Evolutionary conservation across 2,888 invertebrate genomes (phyloP), one percentile per base, ranked within the genome.

Genomic region (Marronus borbonicus): DNA sequence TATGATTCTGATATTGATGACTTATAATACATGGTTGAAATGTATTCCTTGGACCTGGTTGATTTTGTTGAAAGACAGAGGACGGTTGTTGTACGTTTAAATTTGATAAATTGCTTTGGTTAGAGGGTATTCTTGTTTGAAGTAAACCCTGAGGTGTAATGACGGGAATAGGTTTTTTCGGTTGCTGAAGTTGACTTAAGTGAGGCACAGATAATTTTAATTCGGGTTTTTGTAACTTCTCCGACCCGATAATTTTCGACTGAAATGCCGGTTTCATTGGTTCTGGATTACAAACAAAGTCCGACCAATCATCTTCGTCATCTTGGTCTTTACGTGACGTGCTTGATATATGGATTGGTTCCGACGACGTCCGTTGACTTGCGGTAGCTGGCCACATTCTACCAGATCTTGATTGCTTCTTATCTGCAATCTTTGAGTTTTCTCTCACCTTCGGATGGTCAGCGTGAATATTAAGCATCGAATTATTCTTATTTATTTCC

Each of bases 221-320:
- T 83, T 88, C 88, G 0, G 88, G 86, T 31, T 86, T 86, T 24
- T 85, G 81, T 1, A 85, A 85, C 66, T 86, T 80, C 62, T 85
- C 85, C 70, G 80, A 49, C 14, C 50, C 8, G 31, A 28, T 44
- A 62, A 50, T 72, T 72, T 60, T 60, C 28, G 28, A 39, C 14
- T 58, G n/a, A 20, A 28, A 2, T 58, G 52, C 14, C 28, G 74
- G 65, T 49, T 79, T 72, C 49, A 76, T 55, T 3, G 76, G 72
- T 76, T 76, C 69, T n/a, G 76, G 78, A 86, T 79, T 88, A 85
- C 80, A 92, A 28, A 92, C 90, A 84, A 92, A 92, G 80, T 92
- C 92, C 1, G 91, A 91, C 92, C 92, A 92, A 81, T 90, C 90
- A 78, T 92, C 24, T 24, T 24, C 92, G 68, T 92, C 3, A 72